These are phyloP conservation scores for Acrocephalus kingi DNA, from an alignment of 2,113 vertebrate species.

Conservation along the genomic window DNA sequence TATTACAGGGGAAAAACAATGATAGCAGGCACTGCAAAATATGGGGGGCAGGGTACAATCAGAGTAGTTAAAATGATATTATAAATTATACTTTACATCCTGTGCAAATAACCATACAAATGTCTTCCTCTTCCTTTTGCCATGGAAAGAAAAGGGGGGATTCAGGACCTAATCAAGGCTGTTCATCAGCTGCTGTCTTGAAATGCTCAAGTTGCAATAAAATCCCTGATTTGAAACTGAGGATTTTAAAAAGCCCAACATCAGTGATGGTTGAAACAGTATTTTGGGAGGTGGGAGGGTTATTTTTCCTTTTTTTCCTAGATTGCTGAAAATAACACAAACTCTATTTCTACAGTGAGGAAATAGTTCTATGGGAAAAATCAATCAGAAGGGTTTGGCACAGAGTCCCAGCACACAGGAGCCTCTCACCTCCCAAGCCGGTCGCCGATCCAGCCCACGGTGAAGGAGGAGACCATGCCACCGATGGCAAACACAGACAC, in stretches of 20 bases:
- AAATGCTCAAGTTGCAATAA: neutral
- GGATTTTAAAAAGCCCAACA: neutral
- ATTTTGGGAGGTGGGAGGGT: neutral
- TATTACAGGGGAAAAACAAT: neutral
- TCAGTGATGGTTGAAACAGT: neutral
- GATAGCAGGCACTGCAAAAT: neutral
- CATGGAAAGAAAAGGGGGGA: neutral
- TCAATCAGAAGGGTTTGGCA: neutral
- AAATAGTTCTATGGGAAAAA: neutral
- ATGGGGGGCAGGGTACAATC: rapidly evolving
- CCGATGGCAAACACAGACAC: conserved; percentile 91
- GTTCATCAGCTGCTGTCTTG: neutral
- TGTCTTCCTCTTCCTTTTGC: neutral
- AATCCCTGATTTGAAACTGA: neutral
- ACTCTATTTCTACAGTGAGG: neutral
- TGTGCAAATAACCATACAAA: neutral
- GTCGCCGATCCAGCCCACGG: conserved; percentile 90
- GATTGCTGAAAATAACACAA: neutral
- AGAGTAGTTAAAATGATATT: neutral
- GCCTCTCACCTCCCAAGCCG: conserved; percentile 83
- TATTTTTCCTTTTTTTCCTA: neutral
- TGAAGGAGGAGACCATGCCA: conserved; percentile 92
- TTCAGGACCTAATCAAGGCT: neutral
- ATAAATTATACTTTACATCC: neutral
- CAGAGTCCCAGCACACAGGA: neutral